These are phyloP conservation scores for Dryobota labecula DNA, from an alignment of 2,888 invertebrate genomes.

Conservation along the genomic window DNA sequence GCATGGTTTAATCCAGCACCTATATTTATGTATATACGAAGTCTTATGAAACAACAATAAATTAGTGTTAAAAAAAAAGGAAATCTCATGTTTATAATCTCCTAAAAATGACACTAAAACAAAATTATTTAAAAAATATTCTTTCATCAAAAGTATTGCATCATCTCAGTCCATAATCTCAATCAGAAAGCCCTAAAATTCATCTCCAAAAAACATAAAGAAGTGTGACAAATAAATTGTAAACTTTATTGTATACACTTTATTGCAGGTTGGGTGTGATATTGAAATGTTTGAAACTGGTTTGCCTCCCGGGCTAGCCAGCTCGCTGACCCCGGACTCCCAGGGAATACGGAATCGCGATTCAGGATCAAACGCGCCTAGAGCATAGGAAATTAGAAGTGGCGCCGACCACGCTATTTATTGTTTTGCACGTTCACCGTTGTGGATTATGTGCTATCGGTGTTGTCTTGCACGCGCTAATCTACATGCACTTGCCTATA, in stretches of 20 bases:
- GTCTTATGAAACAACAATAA: neutral
- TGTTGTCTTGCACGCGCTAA: slow-evolving; percentile 65
- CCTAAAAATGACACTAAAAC: too few species aligned
- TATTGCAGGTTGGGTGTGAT: slow-evolving; percentile 84
- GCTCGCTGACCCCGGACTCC: slow-evolving; percentile 85
- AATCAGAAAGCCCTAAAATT: slow-evolving; percentile 46
- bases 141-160: slow-evolving; percentile 9
- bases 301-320: slow-evolving; percentile 81
- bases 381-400: slow-evolving; percentile 85
- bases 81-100: too few species aligned
- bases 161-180: slow-evolving; percentile 5
- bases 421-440: slow-evolving; percentile 76
- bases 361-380: slow-evolving; percentile 78
- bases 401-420: slow-evolving; percentile 84
- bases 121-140: too few species aligned
- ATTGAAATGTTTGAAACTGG: slow-evolving; percentile 89
- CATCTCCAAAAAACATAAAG: slow-evolving; percentile 50
- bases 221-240: slow-evolving; percentile 65
- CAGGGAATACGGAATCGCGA: slow-evolving; percentile 84
- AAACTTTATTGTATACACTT: slow-evolving; percentile 68
- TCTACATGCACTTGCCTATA: slow-evolving; percentile 62
- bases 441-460: slow-evolving; percentile 70
- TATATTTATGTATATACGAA: neutral
- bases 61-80: too few species aligned
- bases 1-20: neutral